Percentiles rank a stretch among this genome's conserved stretches.
Conservation (phyloP, 2,113 vertebrate genomes). For the Junco hyemalis region DNA sequence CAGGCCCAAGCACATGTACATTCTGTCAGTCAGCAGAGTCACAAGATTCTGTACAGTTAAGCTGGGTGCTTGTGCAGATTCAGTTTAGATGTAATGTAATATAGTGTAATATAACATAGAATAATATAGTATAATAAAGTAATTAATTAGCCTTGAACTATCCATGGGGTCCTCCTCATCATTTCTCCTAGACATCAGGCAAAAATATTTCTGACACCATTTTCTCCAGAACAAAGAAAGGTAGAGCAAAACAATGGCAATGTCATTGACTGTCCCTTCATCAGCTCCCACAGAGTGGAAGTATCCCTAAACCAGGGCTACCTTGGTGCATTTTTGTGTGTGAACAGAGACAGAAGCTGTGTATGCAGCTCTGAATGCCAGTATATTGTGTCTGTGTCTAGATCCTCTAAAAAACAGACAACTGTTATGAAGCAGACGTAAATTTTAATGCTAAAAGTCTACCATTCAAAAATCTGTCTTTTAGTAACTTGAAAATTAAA, state of each 20-base stretch:
- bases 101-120: too few species aligned
- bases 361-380: accelerated
- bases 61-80: too few species aligned
- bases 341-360: background rate
- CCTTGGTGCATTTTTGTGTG: background rate
- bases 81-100: too few species aligned
- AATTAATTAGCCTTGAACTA: too few species aligned
- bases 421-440: background rate
- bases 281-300: accelerated
- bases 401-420: background rate
- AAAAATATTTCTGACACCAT: too few species aligned
- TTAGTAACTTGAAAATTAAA: background rate
- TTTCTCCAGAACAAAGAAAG: background rate
- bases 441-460: background rate
- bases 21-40: too few species aligned
- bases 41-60: too few species aligned
- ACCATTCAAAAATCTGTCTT: background rate
- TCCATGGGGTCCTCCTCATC: too few species aligned
- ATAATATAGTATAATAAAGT: too few species aligned
- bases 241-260: background rate
- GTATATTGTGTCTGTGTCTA: background rate
- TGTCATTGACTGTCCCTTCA: background rate
- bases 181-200: too few species aligned
- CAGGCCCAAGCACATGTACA: too few species aligned
- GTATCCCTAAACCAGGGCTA: background rate